phyloP scores from a whole-genome alignment of 2,113 vertebrate species.

The Lagopus muta region DNA sequence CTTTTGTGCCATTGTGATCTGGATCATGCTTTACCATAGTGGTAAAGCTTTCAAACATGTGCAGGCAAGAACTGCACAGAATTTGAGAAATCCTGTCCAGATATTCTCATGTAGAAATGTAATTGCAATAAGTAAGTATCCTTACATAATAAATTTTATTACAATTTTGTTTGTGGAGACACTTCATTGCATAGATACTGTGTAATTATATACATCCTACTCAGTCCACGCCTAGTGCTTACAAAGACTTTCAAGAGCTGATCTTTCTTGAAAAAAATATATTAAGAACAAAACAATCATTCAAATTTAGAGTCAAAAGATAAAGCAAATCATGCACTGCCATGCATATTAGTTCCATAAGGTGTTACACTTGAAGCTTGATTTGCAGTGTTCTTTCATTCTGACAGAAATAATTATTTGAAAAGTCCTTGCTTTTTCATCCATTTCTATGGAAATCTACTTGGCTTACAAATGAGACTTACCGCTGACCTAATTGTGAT shows the following conservation, averaged over 20 bases:
- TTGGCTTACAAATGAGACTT: not conserved
- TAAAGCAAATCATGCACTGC: not conserved
- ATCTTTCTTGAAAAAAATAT: not conserved
- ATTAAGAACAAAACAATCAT: not conserved
- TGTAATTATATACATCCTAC: slow-evolving; percentile 13
- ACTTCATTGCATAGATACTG: not conserved
- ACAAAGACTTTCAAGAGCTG: not conserved
- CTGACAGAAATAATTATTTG: not conserved
- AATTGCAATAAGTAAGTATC: not conserved
- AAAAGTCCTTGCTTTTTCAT: not conserved
- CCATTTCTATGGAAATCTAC: not conserved
- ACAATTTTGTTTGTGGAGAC: not conserved
- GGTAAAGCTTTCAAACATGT: not conserved
- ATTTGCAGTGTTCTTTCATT: not conserved
- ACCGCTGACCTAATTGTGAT: not conserved
- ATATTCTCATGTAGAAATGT: not conserved
- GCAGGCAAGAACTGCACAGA: not conserved
- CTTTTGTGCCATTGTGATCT: not conserved
- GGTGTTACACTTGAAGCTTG: not conserved
- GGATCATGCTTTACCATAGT: not conserved
- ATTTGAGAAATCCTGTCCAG: not conserved
- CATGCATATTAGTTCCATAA: not conserved
- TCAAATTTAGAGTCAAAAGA: not conserved
- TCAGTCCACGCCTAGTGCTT: not conserved
- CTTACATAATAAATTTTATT: not conserved